Conservation (phyloP, 1,140 invertebrate genomes). For the Luehdorfia chinensis region DNA sequence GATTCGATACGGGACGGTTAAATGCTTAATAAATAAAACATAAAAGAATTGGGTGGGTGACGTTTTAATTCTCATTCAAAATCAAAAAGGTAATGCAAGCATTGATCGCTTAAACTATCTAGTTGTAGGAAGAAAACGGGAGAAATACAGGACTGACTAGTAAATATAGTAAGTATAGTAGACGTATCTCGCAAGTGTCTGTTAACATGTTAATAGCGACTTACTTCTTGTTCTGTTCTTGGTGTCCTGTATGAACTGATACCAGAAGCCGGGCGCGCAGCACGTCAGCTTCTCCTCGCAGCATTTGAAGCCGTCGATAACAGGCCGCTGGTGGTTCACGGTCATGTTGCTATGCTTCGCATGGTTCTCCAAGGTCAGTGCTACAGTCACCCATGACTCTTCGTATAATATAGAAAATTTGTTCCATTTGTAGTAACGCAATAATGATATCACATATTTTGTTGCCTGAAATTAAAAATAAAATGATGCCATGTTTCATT, state of each 20-base stretch:
- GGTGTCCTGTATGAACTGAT: constrained; percentile 91
- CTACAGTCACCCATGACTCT: constrained; percentile 87
- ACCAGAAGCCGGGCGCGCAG: constrained; percentile 87
- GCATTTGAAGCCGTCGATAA: constrained; percentile 84
- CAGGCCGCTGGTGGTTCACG: constrained; percentile 84
- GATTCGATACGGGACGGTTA: too few relatives aligned
- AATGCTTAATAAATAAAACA: too few relatives aligned
- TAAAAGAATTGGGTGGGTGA: too few relatives aligned
- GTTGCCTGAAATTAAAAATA: constrained; percentile 85
- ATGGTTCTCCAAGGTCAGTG: constrained; percentile 84
- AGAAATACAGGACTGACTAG: too few relatives aligned
- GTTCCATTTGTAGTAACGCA: constrained; percentile 94
- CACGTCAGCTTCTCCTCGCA: constrained; percentile 85
- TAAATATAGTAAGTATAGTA: too few relatives aligned
- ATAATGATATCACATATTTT: constrained; percentile 93
- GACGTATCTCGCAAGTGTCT: too few relatives aligned
- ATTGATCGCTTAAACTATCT: too few relatives aligned
- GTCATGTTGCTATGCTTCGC: constrained; percentile 87
- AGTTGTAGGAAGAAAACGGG: too few relatives aligned
- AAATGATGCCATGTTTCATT: too few relatives aligned
- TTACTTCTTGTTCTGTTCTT: constrained; percentile 93
- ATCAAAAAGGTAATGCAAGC: too few relatives aligned
- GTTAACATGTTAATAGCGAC: too few relatives aligned
- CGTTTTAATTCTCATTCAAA: too few relatives aligned
- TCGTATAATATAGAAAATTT: constrained; percentile 96